Base-by-base conservation (phyloP, 2,113 vertebrate species). In the Carassius carassius region DNA sequence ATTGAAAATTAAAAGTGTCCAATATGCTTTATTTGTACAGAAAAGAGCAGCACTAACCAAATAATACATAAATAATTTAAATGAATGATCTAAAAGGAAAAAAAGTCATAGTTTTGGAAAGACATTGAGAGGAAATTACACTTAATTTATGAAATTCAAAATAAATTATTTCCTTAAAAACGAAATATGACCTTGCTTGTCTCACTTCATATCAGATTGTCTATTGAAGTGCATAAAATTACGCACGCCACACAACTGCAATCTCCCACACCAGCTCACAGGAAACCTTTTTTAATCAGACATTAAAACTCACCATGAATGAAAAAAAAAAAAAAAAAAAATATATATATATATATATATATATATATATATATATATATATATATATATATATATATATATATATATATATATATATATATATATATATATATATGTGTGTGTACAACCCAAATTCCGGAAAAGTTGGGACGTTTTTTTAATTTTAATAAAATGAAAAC, bases 171-270 rank as follows among this genome's bases (percentile, higher is more conserved):
- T 3, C 49, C 9, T 67, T 67, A 17, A 0, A 23, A 65, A 19
- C 16, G 9, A 65, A 67, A 67, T 17, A 67, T 35, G 29, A 69
- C 63, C 32, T 69, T 35, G 41, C 12, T 9, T 0, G 73, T 1
- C 29, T 17, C 14, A 44, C 16, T 63, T 63, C 60, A 80, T 65
- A 65, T 80, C 78, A 65, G 78, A 80, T 47, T 65, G 60, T 29
- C 3, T 79, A 25, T 0, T 14, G 29, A 65, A 63, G 29, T 63
- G 58, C n/a, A 19, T 29, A 47, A 47, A 41, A n/a, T 2, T 10
- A 0, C 17, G 6, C 11, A 25, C 0, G 21, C 21, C 14, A 78
- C 78, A n/a, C 78, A n/a, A 62, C n/a, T 81, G 78, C 62, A 49
- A 14, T n/a, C 12, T 47, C 44, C 78, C 78, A 51, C 62, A 51